Conservation (phyloP, 1,140 invertebrate species). For the Platorchestia sp. region DNA sequence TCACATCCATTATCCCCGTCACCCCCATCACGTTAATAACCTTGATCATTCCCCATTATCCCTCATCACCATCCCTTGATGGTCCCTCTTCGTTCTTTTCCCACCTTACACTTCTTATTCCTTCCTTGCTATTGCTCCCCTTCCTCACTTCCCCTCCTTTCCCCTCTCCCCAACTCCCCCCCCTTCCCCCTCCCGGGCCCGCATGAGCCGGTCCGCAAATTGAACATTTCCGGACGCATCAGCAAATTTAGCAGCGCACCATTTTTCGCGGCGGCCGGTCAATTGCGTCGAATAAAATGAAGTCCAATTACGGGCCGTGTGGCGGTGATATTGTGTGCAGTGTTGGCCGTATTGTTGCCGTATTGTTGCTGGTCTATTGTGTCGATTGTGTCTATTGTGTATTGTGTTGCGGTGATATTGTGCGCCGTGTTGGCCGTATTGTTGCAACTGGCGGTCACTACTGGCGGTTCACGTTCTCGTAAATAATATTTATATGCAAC, state of each 20-base stretch:
- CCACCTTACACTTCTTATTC: too few species aligned
- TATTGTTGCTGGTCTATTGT: too few species aligned
- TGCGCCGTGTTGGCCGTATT: not conserved
- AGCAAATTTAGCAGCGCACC: not conserved
- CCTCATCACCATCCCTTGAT: not conserved
- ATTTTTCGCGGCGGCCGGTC: not conserved
- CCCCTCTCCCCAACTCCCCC: too few species aligned
- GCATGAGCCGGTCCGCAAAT: conserved; percentile 25
- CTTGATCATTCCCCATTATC: too few species aligned
- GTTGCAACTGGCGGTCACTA: not conserved
- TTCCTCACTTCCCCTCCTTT: too few species aligned
- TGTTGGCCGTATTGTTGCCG: not conserved
- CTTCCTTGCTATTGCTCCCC: too few species aligned
- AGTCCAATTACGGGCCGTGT: not conserved
- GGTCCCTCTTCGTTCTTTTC: not conserved
- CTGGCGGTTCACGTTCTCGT: not conserved
- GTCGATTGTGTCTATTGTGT: too few species aligned
- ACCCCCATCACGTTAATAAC: too few species aligned
- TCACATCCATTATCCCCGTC: too few species aligned
- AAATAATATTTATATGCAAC: not conserved
- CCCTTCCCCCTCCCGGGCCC: not conserved
- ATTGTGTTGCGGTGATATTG: not conserved
- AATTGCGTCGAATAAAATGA: not conserved
- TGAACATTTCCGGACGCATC: conserved; percentile 25
- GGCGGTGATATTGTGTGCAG: not conserved